Evolutionary conservation across 2,797 vertebrate genomes (phyloP), one percentile per base, ranked within the genome.

Genomic region (Gambelia wislizenii): DNA sequence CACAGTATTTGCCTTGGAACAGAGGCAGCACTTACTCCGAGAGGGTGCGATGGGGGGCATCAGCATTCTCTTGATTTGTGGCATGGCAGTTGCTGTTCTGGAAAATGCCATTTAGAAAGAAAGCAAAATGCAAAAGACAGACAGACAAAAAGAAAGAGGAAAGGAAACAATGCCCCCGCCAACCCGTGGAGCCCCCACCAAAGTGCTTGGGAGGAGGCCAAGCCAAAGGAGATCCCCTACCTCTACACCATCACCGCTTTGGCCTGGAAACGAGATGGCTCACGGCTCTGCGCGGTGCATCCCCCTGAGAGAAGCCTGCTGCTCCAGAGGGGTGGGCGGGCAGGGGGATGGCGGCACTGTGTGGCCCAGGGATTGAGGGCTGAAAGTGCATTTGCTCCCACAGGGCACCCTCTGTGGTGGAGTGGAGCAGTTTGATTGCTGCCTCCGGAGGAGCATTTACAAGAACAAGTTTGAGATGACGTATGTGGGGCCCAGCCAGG

Each of bases 401-500:
- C 93, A 99, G 99, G 99, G 99, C 44, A 99, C 98, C 0, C 96
- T 99, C 67, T 99, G 99, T 90, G 99, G 99, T 6, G 99, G 98
- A 20, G 99, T 99, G 88, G 99, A 99, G 89, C 98, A 98, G 92
- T 99, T 99, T 90, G 99, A 99, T 92, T 99, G 98, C 96, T 99
- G 98, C 94, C 96, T 99, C 83, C 98, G 98, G 74, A 98, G 97
- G 91, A 97, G 95, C 81, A 97, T 99, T 95, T 99, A 99, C 85
- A 99, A 98, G 95, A 99, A 99, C 94, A 99, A 98, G 92, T 99
- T 99, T 97, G 99, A 99, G 94, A 96, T 99, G 9, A 99, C 98
- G 0, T 99, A 99, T 4, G 99, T 99, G 20, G 98, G 98, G 42
- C 98, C 98, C 52, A 99, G 98, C 92, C 99, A 99, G 98, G 99